Evolutionary conservation across 2,888 invertebrate genomes (phyloP).

Genomic region (Sphecodes monilicornis): DNA sequence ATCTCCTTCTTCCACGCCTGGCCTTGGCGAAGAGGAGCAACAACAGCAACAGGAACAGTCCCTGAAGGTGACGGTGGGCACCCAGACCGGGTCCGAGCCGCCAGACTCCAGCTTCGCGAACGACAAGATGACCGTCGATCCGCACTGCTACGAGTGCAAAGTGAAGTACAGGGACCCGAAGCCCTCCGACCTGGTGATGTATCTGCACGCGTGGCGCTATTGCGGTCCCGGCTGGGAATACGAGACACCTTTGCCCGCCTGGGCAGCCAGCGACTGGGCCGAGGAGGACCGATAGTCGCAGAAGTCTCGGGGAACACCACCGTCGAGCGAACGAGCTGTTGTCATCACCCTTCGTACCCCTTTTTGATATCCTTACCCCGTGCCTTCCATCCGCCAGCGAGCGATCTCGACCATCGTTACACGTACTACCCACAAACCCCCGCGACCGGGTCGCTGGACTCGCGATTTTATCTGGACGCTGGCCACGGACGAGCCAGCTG

Average conservation of each 20-base stretch:
- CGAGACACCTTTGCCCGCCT: constrained; percentile 95
- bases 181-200: constrained; percentile 97
- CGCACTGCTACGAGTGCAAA: constrained; percentile 97
- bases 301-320: constrained; percentile 8
- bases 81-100: constrained; percentile 93
- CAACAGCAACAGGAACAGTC: constrained; percentile 82
- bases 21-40: constrained; percentile 82
- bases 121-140: constrained; percentile 92
- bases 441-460: constrained; percentile 61
- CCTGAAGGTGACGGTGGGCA: constrained; percentile 91
- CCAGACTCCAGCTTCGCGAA: constrained; percentile 89
- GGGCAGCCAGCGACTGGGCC: constrained; percentile 95
- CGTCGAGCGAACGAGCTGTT: constrained; percentile 44
- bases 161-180: constrained; percentile 96
- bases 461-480: constrained; percentile 48
- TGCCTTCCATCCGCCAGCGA: constrained; percentile 82
- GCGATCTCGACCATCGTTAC: constrained; percentile 73
- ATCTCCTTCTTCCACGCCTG: constrained; percentile 86
- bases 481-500: constrained; percentile 27
- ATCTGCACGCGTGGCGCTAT: constrained; percentile 97
- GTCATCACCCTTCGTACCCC: constrained; percentile 61
- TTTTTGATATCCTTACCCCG: constrained; percentile 80
- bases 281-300: constrained; percentile 87
- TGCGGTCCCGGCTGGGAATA: constrained; percentile 98
- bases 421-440: constrained; percentile 54